Percentiles rank a stretch among this genome's conserved stretches.
Evolutionary conservation across 1,140 invertebrate species (phyloP).

Genomic region (Caligus rogercresseyi): DNA sequence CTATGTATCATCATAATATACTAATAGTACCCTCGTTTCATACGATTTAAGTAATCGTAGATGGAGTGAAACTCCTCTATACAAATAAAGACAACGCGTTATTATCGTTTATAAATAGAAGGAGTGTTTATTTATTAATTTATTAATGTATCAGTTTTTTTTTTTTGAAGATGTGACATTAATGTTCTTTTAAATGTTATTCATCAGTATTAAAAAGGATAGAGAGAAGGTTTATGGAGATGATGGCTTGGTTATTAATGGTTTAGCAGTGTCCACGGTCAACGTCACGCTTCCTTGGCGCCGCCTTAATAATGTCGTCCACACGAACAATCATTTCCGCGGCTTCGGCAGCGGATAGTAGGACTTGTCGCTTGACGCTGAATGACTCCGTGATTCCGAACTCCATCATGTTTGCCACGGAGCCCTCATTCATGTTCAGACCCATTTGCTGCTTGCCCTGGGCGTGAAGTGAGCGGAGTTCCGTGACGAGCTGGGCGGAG

Average conservation of each 20-base stretch:
- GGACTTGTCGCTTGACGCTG: constrained; percentile 84
- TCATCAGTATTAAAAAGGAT: too few relatives aligned
- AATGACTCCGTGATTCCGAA: constrained; percentile 91
- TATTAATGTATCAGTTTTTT: too few relatives aligned
- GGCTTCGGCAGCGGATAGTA: constrained; percentile 85
- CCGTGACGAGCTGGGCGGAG: constrained; percentile 77
- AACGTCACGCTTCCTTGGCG: constrained; percentile 68
- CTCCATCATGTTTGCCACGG: constrained; percentile 63
- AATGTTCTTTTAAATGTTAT: too few relatives aligned
- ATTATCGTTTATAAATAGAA: too few relatives aligned
- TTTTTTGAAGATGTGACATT: too few relatives aligned
- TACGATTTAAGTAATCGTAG: too few relatives aligned
- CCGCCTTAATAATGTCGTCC: constrained; percentile 87
- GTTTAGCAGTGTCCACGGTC: constrained; percentile 69
- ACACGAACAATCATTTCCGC: constrained; percentile 98
- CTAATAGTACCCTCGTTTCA: too few relatives aligned
- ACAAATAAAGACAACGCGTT: too few relatives aligned
- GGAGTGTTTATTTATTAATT: too few relatives aligned
- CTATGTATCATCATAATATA: too few relatives aligned
- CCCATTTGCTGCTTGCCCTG: constrained; percentile 56
- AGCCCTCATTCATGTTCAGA: constrained; percentile 76
- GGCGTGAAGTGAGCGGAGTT: constrained; percentile 73
- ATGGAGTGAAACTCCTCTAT: too few relatives aligned
- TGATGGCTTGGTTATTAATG: not conserved
- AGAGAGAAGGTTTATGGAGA: too few relatives aligned